Evolutionary conservation across 2,888 invertebrate species (phyloP).

Genomic region (Tillus elongatus): DNA sequence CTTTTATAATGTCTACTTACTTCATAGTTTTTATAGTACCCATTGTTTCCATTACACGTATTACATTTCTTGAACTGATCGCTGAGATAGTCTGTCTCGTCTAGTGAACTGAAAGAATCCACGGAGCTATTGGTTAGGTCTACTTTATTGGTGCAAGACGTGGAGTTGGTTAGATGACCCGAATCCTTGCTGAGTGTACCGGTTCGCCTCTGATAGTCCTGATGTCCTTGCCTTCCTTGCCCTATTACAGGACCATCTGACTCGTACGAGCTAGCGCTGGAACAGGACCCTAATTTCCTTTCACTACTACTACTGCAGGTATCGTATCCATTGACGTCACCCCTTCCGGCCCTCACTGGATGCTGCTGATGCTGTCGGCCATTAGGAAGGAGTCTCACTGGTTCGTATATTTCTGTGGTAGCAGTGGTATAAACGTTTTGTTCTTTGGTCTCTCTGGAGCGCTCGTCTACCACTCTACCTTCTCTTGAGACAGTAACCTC

Average conservation of each 20-base stretch:
- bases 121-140: conserved; percentile 39
- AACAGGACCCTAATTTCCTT: conserved; percentile 37
- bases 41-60: conserved; percentile 26
- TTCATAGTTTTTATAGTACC: conserved; percentile 19
- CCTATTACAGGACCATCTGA: conserved; percentile 30
- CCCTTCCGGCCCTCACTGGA: conserved; percentile 8
- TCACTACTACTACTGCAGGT: conserved; percentile 35
- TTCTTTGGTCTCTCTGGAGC: conserved; percentile 60
- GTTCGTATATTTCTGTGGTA: conserved; percentile 59
- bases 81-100: conserved; percentile 39
- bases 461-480: conserved; percentile 60
- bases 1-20: too few species aligned
- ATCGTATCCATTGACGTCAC: conserved; percentile 36
- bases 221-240: conserved; percentile 14
- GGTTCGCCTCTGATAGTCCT: too few species aligned
- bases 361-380: conserved; percentile 16
- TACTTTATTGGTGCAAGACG: conserved; percentile 35
- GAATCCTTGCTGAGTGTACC: conserved; percentile 36
- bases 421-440: conserved; percentile 60
- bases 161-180: conserved; percentile 37
- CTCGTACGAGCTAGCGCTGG: conserved; percentile 40
- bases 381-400: conserved; percentile 41
- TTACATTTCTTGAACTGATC: conserved; percentile 37
- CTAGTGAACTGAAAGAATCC: conserved; percentile 40
- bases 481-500: conserved; percentile 59